These are phyloP conservation scores for Penaeus vannamei DNA, from an alignment of 1,140 invertebrate genomes.

Conservation along the genomic window DNA sequence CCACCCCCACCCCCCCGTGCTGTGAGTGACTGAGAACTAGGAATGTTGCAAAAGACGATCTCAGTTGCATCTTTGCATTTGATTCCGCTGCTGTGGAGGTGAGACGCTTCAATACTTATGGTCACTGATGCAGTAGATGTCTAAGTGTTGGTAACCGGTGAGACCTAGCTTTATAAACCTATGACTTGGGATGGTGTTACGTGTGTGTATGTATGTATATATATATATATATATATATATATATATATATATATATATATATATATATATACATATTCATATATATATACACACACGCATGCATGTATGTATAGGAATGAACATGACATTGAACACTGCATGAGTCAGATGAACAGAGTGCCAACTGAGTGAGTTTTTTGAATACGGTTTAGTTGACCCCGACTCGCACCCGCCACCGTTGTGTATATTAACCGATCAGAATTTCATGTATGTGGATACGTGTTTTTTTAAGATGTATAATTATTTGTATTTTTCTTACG, in stretches of 20 bases:
- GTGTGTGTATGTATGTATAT: neutral
- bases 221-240: slow-evolving; percentile 7
- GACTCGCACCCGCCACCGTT: too few species aligned
- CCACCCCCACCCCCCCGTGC: neutral
- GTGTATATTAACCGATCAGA: too few species aligned
- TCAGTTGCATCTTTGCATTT: too few species aligned
- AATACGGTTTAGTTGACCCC: too few species aligned
- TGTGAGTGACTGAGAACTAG: neutral
- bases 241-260: slow-evolving; percentile 4
- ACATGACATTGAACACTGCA: neutral
- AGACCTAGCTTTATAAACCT: neutral
- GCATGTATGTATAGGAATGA: neutral
- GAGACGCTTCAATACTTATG: too few species aligned
- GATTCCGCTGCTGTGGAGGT: too few species aligned
- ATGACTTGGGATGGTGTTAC: neutral
- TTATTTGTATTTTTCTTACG: slow-evolving; percentile 41
- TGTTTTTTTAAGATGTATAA: neutral
- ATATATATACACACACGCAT: neutral
- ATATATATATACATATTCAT: neutral
- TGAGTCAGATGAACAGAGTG: too few species aligned
- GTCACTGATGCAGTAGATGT: neutral
- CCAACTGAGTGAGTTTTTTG: too few species aligned
- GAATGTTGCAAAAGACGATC: too few species aligned
- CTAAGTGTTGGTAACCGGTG: neutral
- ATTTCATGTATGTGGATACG: slow-evolving; percentile 20